A percentile compares a stretch with the other conserved stretches of the same genome.
Evolutionary conservation across 1,140 invertebrate species (phyloP).

Genomic region (Cryptotermes secundus): DNA sequence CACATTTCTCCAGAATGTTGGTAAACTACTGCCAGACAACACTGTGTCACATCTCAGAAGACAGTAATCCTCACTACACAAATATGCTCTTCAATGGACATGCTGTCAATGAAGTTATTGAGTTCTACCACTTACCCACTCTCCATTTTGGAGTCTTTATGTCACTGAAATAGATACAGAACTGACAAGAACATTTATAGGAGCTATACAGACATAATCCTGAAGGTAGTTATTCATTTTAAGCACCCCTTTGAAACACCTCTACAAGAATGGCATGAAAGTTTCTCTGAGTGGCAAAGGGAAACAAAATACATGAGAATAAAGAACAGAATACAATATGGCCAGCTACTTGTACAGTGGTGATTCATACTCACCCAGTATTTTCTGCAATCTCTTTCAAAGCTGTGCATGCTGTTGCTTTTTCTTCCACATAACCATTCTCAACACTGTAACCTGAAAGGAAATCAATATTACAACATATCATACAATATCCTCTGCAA

Average conservation of each 20-base stretch:
- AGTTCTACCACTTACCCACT: conserved; percentile 10
- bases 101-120: too few relatives aligned
- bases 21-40: too few relatives aligned
- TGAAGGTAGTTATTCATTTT: conserved; percentile 70
- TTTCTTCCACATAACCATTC: conserved; percentile 76
- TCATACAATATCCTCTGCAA: too few relatives aligned
- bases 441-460: conserved; percentile 61
- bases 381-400: conserved; percentile 69
- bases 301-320: conserved; percentile 40
- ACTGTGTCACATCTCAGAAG: too few relatives aligned
- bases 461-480: not conserved
- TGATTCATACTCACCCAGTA: conserved; percentile 50
- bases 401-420: conserved; percentile 73
- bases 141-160: conserved; percentile 48
- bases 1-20: too few relatives aligned
- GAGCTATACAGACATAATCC: conserved; percentile 65
- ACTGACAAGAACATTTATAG: conserved; percentile 64
- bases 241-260: conserved; percentile 65
- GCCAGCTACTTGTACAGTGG: too few relatives aligned
- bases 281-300: conserved; percentile 57
- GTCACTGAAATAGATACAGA: conserved; percentile 61
- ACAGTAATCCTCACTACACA: too few relatives aligned
- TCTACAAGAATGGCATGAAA: conserved; percentile 69
- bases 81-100: too few relatives aligned
- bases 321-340: not conserved